phyloP scores from a whole-genome alignment of 2,797 vertebrate species.

The Sarcoramphus papa region DNA sequence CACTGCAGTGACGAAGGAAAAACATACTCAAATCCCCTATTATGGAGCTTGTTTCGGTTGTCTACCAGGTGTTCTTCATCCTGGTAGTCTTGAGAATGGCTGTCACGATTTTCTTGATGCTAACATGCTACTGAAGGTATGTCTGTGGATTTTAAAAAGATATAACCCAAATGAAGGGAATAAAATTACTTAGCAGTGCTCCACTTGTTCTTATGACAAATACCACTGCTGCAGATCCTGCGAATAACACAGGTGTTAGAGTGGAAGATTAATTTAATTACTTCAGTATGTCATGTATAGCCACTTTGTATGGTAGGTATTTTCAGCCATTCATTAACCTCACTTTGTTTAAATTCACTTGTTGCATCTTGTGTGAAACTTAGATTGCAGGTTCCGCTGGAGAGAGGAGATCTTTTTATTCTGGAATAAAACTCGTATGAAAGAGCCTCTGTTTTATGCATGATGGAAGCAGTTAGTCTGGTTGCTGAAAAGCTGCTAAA shows the following conservation, averaged over 20 bases:
- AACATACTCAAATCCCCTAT: fast-evolving
- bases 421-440: not conserved
- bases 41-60: not conserved
- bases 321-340: not conserved
- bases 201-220: not conserved
- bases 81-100: not conserved
- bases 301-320: not conserved
- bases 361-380: not conserved
- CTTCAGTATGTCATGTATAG: not conserved
- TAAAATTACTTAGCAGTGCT: not conserved
- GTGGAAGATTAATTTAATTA: not conserved
- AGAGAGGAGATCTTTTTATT: not conserved
- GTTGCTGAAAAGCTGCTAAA: not conserved
- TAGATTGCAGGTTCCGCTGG: not conserved
- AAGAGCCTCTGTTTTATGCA: not conserved
- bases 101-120: not conserved
- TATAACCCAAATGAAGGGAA: not conserved
- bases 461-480: not conserved
- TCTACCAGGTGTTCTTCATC: not conserved
- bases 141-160: not conserved
- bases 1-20: not conserved
- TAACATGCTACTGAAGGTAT: not conserved
- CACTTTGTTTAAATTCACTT: not conserved
- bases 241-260: not conserved
- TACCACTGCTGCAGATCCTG: not conserved